phyloP scores from a whole-genome alignment of 2,888 invertebrate species.

The Ischnura elegans region DNA sequence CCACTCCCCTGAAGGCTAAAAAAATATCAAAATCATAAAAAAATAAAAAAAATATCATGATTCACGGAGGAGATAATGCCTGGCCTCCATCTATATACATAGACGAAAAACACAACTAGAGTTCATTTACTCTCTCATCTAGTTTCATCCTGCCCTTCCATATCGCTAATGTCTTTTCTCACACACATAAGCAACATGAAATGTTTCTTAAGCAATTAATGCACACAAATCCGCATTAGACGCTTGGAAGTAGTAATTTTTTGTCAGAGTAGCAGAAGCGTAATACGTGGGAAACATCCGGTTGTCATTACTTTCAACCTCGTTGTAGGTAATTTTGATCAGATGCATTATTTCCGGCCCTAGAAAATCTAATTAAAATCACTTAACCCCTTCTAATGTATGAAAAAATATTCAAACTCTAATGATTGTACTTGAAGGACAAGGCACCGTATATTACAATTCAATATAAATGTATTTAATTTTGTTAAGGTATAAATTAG shows the following conservation, averaged over 20 bases:
- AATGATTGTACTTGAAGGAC: not conserved
- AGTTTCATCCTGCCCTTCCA: not conserved
- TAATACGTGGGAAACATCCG: constrained; percentile 31
- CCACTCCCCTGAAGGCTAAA: not conserved
- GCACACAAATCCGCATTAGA: not conserved
- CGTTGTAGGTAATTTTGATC: constrained; percentile 15
- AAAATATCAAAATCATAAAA: no score
- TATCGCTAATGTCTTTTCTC: not conserved
- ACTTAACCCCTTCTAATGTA: not conserved
- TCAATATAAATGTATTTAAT: no score
- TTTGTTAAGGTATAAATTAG: no score
- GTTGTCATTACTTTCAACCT: constrained; percentile 10
- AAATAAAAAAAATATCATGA: no score
- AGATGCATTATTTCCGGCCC: constrained; percentile 31
- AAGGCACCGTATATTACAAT: no score
- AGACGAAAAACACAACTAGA: not conserved
- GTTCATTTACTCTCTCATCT: not conserved
- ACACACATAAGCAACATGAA: not conserved
- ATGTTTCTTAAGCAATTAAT: not conserved
- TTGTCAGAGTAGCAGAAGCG: not conserved
- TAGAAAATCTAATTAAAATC: constrained; percentile 18
- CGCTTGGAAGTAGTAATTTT: not conserved
- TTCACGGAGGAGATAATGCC: not conserved
- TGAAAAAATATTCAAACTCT: constrained; percentile 25
- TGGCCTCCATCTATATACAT: not conserved